phyloP scores from a whole-genome alignment of 2,888 invertebrate genomes.

The Drosophila multiciliata region DNA sequence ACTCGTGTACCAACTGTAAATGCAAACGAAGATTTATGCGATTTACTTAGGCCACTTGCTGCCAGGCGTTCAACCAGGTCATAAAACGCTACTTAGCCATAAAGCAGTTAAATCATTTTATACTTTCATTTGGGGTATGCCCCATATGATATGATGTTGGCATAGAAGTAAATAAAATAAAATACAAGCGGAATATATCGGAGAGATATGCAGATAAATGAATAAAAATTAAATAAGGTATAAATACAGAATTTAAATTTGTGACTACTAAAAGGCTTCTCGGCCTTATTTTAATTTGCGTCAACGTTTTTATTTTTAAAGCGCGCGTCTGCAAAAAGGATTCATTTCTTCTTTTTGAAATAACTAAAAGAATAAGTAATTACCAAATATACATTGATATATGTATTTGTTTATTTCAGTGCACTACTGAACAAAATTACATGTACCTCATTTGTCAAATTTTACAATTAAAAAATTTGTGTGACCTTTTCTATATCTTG shows the following conservation, averaged over 20 bases:
- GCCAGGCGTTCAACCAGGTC: conserved; percentile 22
- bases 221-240: background rate
- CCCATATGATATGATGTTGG: background rate
- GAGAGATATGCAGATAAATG: background rate
- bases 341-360: background rate
- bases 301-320: background rate
- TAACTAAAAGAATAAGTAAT: background rate
- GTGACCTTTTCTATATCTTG: too few relatives aligned
- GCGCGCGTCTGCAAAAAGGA: background rate
- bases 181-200: background rate
- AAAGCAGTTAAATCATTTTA: conserved; percentile 2
- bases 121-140: conserved; percentile 1
- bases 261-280: background rate
- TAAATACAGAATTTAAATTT: background rate
- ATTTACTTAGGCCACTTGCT: conserved; percentile 41
- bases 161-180: background rate
- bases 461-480: too few relatives aligned
- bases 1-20: conserved; percentile 25
- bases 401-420: background rate
- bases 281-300: background rate
- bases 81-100: conserved; percentile 25
- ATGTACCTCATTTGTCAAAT: background rate
- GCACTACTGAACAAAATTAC: background rate
- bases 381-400: background rate
- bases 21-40: conserved; percentile 45